Evolutionary conservation across 1,140 invertebrate genomes (phyloP).

Genomic region (Acromyrmex heyeri): DNA sequence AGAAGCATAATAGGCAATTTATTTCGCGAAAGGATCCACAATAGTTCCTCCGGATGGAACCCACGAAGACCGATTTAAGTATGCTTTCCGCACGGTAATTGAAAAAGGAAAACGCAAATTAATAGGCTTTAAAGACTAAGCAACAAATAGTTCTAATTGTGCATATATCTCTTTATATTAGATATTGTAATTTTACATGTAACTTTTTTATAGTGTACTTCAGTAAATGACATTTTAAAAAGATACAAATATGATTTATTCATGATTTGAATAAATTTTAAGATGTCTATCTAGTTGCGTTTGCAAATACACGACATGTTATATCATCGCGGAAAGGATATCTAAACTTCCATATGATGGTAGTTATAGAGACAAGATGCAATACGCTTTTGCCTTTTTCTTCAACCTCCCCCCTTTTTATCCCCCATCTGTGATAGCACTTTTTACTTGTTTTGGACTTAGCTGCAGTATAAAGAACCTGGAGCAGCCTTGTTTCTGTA

Average conservation of each 20-base stretch:
- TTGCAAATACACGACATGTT: not conserved
- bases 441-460: conserved; percentile 50
- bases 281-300: not conserved
- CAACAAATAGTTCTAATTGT: too few relatives aligned
- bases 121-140: too few relatives aligned
- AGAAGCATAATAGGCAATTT: too few relatives aligned
- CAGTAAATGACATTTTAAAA: not conserved
- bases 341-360: conserved; percentile 15
- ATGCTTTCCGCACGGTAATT: too few relatives aligned
- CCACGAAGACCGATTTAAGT: too few relatives aligned
- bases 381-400: conserved; percentile 7
- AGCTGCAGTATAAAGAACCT: conserved; percentile 27
- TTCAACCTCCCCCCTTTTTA: conserved; percentile 5
- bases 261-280: conserved; percentile 4
- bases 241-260: not conserved
- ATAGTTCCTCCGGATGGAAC: too few relatives aligned
- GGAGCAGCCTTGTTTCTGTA: conserved; percentile 60
- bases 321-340: not conserved
- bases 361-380: conserved; percentile 46
- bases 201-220: too few relatives aligned
- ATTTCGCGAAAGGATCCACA: too few relatives aligned
- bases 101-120: too few relatives aligned
- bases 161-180: too few relatives aligned
- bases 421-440: not conserved
- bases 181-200: too few relatives aligned